Evolutionary conservation across 1,140 invertebrate genomes (phyloP).

Genomic region (Epicauta chinensis): DNA sequence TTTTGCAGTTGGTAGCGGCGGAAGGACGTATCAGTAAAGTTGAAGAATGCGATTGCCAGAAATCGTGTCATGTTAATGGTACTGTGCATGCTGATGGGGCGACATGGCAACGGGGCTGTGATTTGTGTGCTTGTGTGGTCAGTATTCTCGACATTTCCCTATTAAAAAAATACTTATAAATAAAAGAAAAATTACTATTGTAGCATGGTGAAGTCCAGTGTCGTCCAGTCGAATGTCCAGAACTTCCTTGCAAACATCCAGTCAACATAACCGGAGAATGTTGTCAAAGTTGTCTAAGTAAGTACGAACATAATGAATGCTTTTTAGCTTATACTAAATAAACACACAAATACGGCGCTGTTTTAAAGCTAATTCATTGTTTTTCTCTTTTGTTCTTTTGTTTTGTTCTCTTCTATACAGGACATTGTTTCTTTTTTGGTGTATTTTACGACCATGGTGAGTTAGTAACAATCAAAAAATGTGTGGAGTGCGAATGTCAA

Average conservation of each 20-base stretch:
- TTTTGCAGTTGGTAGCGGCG: conserved; percentile 64
- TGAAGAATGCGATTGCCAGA: conserved; percentile 85
- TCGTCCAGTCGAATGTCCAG: conserved; percentile 68
- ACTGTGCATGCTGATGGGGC: conserved; percentile 73
- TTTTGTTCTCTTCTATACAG: conserved; percentile 46
- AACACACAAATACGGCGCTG: too few species aligned
- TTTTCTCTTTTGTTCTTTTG: conserved; percentile 25
- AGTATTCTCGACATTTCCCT: conserved; percentile 31
- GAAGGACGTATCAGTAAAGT: conserved; percentile 68
- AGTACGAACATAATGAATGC: conserved; percentile 42
- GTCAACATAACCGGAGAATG: conserved; percentile 70
- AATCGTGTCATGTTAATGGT: conserved; percentile 75
- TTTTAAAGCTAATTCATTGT: background rate
- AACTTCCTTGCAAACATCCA: conserved; percentile 70
- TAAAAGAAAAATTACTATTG: background rate
- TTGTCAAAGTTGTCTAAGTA: conserved; percentile 80
- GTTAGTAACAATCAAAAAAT: conserved; percentile 62
- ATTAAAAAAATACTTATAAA: background rate
- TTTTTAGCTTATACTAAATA: too few species aligned
- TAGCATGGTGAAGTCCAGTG: conserved; percentile 79
- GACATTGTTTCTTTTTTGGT: conserved; percentile 69
- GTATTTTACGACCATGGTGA: conserved; percentile 80
- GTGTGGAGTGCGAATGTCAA: conserved; percentile 67
- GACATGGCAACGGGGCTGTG: conserved; percentile 73
- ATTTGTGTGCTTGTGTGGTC: conserved; percentile 76